Evolutionary conservation across 2,888 invertebrate genomes (phyloP), one percentile per base, ranked within the genome.

Genomic region (Aleiodes alternator): DNA sequence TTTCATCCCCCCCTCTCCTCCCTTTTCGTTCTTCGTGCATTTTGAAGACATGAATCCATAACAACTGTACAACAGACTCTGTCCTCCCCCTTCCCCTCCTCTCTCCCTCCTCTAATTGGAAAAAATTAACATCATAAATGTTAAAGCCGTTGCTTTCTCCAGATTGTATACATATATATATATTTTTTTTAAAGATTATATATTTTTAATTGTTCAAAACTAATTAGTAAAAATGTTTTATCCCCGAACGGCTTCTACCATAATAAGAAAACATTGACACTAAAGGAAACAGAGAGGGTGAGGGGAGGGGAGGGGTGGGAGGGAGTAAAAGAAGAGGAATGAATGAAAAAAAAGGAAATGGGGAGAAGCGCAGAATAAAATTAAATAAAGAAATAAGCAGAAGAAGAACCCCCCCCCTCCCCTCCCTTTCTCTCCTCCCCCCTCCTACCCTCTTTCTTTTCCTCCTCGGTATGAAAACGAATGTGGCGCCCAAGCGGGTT

Each of bases 191-290:
- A n/a, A n/a, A n/a, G n/a, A n/a, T n/a, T n/a, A n/a, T 74, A 77
- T 76, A 66, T 72, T 66, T 29, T 56, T 80, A 82, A 86, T 86
- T 87, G 85, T 87, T 82, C 80, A 84, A 84, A 85, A 87, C 85
- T 87, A 87, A 87, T 87, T 87, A 87, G 85, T 80, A 79, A 75
- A 73, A 77, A 61, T 73, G 64, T 78, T 73, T 80, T 75, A 75
- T 76, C 70, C 50, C 51, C 59, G 34, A 9, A 43, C n/a, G 57
- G 53, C 69, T 71, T 57, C 43, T 8, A 55, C 53, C 66, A 77
- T 43, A 66, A 43, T 66, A 66, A 50, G 66, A n/a, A 75, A 75
- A 75, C 64, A 72, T 34, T 34, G 34, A 34, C 34, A 34, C 34
- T 0, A 34, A 34, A 34, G 23, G 23, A 2, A 23, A 1, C 23